Conservation (phyloP, 2,888 invertebrate species). For the Andrena marginata region DNA sequence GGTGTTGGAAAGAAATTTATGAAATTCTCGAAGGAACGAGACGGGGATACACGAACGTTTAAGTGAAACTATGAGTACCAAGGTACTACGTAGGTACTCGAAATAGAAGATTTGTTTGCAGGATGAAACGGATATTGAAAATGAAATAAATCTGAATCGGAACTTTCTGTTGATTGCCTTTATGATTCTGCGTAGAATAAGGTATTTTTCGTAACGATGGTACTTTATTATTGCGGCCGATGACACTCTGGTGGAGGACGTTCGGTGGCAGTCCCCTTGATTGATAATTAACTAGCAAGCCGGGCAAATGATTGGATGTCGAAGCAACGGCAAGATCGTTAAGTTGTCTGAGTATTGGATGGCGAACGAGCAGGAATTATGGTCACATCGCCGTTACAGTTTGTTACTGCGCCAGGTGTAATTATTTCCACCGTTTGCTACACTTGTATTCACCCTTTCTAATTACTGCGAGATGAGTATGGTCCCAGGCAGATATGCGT, state of each 20-base stretch:
- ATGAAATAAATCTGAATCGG: too few species aligned
- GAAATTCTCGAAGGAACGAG: too few species aligned
- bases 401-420: constrained; percentile 35
- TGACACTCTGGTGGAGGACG: background rate
- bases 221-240: background rate
- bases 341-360: constrained; percentile 33
- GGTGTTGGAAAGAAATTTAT: too few species aligned
- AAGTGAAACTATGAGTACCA: too few species aligned
- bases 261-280: constrained; percentile 18
- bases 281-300: constrained; percentile 51
- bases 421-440: constrained; percentile 53
- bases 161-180: too few species aligned
- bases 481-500: constrained; percentile 34
- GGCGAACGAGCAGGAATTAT: constrained; percentile 49
- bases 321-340: constrained; percentile 40
- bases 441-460: constrained; percentile 46
- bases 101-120: too few species aligned
- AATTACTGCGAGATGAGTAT: constrained; percentile 44
- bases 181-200: too few species aligned
- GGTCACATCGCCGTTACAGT: constrained; percentile 32
- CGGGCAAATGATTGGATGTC: constrained; percentile 43
- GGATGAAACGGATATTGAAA: too few species aligned
- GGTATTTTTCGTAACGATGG: background rate
- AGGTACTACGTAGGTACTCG: too few species aligned
- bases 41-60: too few species aligned